phyloP scores from a whole-genome alignment of 2,797 vertebrate genomes.

The Darevskia nairensis region DNA sequence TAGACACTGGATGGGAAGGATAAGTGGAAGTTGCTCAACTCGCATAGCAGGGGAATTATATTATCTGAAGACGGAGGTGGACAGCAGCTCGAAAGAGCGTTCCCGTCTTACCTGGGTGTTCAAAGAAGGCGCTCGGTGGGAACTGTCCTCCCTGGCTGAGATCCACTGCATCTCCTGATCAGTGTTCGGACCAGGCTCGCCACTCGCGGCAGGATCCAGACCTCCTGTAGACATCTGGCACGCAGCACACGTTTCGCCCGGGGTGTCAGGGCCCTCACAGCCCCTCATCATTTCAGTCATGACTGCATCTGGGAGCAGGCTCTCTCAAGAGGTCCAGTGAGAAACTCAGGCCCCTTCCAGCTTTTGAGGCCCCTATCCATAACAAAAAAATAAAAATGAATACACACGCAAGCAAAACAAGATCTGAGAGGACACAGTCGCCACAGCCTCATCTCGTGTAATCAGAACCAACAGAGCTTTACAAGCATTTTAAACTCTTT shows the following conservation, averaged over 20 bases:
- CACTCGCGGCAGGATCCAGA: neutral
- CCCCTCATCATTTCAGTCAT: slow-evolving; percentile 23
- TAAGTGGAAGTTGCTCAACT: neutral
- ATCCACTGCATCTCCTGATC: slow-evolving; percentile 41
- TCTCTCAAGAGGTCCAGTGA: no score
- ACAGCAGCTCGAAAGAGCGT: fast-evolving
- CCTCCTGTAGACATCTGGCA: neutral
- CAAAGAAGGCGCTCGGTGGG: neutral
- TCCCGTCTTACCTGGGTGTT: slow-evolving; percentile 10
- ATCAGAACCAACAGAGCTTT: no score
- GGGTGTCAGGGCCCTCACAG: neutral
- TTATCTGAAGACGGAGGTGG: neutral
- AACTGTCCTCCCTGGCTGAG: neutral
- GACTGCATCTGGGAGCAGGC: neutral
- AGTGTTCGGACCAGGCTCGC: no score
- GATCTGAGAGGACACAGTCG: no score
- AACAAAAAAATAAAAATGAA: no score
- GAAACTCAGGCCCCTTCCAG: no score
- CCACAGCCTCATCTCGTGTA: no score
- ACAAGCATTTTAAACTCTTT: no score
- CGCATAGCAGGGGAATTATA: no score
- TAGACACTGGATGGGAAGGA: neutral
- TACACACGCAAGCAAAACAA: no score
- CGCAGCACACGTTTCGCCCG: neutral
- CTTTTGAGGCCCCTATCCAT: no score